Conservation (phyloP, 1,140 invertebrate genomes). For the Temnothorax nylanderi region DNA sequence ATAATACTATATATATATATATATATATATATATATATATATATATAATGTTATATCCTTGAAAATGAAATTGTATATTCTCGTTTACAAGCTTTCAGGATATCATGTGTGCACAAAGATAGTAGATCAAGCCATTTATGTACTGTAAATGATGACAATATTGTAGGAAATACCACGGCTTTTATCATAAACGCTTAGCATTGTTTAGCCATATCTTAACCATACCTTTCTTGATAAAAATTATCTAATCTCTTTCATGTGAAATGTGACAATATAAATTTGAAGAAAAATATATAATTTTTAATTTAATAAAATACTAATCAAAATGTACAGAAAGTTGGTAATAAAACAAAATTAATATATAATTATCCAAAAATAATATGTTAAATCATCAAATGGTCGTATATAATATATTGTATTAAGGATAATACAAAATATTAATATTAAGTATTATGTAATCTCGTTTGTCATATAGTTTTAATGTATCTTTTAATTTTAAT, state of each 20-base stretch:
- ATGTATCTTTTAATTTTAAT: background rate
- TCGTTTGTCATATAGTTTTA: background rate
- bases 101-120: background rate
- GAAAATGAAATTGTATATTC: background rate
- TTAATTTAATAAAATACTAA: background rate
- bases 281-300: background rate
- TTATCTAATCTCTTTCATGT: background rate
- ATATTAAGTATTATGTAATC: background rate
- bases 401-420: background rate
- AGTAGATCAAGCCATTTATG: background rate
- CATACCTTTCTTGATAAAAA: conserved; percentile 19
- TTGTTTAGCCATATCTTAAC: conserved; percentile 1
- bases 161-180: background rate
- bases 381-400: background rate
- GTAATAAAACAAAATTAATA: background rate
- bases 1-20: background rate
- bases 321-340: background rate
- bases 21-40: no score
- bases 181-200: conserved; percentile 7
- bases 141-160: background rate
- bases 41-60: background rate
- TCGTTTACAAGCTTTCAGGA: background rate
- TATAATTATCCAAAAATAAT: background rate
- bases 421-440: background rate
- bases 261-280: background rate